These are phyloP conservation scores for Synergus gifuensis DNA, from an alignment of 2,888 invertebrate species.

Conservation along the genomic window DNA sequence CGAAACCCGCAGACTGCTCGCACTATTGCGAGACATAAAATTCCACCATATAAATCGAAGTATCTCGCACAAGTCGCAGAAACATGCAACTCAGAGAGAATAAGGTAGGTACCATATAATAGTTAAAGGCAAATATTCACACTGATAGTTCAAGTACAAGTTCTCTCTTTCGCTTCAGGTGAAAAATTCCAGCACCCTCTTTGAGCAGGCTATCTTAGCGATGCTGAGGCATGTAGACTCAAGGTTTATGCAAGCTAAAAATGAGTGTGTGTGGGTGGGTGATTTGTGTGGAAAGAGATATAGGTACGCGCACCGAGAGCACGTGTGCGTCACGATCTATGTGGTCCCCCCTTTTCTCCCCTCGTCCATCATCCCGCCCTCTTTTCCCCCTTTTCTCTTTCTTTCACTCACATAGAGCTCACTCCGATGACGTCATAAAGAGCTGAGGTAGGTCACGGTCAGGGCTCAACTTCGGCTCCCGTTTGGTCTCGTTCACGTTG, in stretches of 20 bases:
- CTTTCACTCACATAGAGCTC: constrained; percentile 46
- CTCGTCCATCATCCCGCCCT: constrained; percentile 42
- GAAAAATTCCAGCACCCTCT: constrained; percentile 10
- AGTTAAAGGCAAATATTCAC: not conserved
- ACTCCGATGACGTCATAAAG: constrained; percentile 53
- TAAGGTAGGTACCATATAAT: not conserved
- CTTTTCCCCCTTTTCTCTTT: constrained; percentile 48
- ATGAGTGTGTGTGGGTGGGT: constrained; percentile 17
- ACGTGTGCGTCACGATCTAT: constrained; percentile 37
- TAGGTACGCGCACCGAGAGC: not conserved
- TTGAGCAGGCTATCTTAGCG: not conserved
- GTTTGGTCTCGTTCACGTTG: constrained; percentile 34
- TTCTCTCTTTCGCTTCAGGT: not conserved
- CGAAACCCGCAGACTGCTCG: not conserved
- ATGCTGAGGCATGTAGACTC: not conserved
- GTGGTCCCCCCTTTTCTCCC: not conserved
- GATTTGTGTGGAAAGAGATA: constrained; percentile 27
- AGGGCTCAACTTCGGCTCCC: constrained; percentile 56
- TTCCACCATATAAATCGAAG: constrained; percentile 27
- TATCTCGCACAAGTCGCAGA: constrained; percentile 1
- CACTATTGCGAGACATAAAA: constrained; percentile 15
- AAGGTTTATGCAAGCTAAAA: constrained; percentile 17
- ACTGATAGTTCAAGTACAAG: constrained; percentile 9
- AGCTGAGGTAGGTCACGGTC: constrained; percentile 66
- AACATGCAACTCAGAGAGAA: constrained; percentile 8